These are phyloP conservation scores for Sinonovacula constricta DNA, from an alignment of 1,140 invertebrate species.

Conservation along the genomic window DNA sequence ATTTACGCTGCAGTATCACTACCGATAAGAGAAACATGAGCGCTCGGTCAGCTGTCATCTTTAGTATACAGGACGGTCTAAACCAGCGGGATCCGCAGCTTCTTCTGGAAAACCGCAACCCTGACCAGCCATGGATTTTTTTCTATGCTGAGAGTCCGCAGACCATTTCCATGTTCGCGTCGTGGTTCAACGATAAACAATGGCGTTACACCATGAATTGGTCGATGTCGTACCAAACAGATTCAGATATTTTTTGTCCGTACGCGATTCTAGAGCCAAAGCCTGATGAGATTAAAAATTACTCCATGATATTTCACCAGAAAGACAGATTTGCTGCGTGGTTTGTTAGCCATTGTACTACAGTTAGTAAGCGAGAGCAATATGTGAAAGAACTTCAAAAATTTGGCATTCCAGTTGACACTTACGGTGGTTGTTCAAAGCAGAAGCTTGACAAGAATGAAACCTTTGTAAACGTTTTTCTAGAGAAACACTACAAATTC, in stretches of 20 bases:
- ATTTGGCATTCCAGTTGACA: background rate
- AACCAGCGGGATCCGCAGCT: too few species aligned
- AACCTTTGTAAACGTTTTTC: background rate
- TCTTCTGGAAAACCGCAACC: too few species aligned
- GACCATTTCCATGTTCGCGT: background rate
- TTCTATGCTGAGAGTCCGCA: background rate
- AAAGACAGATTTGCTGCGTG: background rate
- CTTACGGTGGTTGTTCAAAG: background rate
- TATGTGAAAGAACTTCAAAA: background rate
- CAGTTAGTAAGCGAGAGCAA: background rate
- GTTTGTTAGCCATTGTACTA: background rate
- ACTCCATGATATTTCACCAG: background rate
- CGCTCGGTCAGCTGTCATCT: too few species aligned
- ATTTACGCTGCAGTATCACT: too few species aligned
- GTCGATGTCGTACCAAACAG: background rate
- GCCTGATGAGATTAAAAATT: background rate
- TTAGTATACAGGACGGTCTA: too few species aligned
- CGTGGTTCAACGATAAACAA: background rate
- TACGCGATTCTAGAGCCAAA: background rate
- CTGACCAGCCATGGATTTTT: background rate
- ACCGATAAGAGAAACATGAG: too few species aligned
- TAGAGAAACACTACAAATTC: slow-evolving; percentile 2
- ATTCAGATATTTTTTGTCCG: background rate
- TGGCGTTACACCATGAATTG: background rate
- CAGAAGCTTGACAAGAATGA: background rate